A percentile compares a stretch with the other conserved stretches of the same genome.
Conservation (phyloP, 2,888 invertebrate genomes). For the Sesamia inferens region DNA sequence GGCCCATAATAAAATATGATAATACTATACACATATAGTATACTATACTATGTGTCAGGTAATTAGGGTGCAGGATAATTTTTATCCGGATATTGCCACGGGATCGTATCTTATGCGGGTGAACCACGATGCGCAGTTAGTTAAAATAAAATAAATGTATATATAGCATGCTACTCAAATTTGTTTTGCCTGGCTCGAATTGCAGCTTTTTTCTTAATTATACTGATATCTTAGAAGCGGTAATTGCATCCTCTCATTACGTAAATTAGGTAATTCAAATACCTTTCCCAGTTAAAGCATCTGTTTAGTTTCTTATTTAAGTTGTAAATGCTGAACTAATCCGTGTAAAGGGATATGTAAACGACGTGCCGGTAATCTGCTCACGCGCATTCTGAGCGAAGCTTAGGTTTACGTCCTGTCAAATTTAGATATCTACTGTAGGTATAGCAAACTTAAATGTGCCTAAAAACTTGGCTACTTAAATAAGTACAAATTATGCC, state of each 20-base stretch:
- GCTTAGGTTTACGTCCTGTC: not conserved
- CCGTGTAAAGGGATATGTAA: constrained; percentile 20
- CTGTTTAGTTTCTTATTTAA: constrained; percentile 36
- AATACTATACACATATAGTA: no score
- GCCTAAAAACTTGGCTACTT: no score
- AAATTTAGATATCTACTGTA: no score
- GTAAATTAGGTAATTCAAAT: constrained; percentile 25
- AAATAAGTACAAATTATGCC: no score
- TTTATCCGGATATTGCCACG: no score
- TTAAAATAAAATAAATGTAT: no score
- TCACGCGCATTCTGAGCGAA: constrained; percentile 18
- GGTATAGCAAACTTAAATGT: no score
- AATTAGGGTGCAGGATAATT: no score
- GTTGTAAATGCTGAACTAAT: constrained; percentile 34
- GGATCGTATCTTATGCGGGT: no score
- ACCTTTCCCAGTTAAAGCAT: constrained; percentile 20
- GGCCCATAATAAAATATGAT: no score
- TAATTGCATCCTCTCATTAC: constrained; percentile 39
- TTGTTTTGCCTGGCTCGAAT: not conserved
- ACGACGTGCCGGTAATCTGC: constrained; percentile 15
- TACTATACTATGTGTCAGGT: no score
- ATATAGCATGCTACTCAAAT: not conserved
- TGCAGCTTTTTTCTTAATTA: constrained; percentile 5
- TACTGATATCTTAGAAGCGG: constrained; percentile 4
- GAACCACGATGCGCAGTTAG: no score